Evolutionary conservation across 2,888 invertebrate genomes (phyloP).

Genomic region (Tanypteryx hageni): DNA sequence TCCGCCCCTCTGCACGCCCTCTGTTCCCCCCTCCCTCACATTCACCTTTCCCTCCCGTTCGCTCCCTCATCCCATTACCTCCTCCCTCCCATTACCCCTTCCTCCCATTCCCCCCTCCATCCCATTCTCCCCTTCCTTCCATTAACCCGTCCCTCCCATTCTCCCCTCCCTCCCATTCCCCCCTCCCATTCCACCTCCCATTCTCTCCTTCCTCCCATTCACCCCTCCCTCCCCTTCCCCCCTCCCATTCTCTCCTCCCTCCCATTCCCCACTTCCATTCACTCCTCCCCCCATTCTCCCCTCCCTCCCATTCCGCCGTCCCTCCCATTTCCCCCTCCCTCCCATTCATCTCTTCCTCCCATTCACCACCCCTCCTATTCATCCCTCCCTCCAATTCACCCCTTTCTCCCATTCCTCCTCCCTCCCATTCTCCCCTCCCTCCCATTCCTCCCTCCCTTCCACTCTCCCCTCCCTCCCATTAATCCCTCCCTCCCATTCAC

Average conservation of each 20-base stretch:
- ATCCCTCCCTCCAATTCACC: too few relatives aligned
- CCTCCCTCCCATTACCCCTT: background rate
- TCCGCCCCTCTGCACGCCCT: background rate
- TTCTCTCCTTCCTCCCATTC: background rate
- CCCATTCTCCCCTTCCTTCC: too few relatives aligned
- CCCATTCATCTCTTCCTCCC: background rate
- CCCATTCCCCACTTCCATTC: background rate
- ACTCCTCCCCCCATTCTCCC: background rate
- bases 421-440: too few relatives aligned
- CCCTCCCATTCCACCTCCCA: background rate
- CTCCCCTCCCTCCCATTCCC: slow-evolving; percentile 56
- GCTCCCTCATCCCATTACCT: background rate
- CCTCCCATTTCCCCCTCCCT: too few relatives aligned
- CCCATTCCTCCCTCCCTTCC: too few relatives aligned
- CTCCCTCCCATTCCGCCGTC: too few relatives aligned
- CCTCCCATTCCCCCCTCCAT: background rate
- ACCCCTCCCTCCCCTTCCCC: background rate
- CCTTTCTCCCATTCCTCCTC: too few relatives aligned
- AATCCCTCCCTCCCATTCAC: too few relatives aligned
- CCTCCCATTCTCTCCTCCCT: background rate
- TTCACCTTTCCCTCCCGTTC: background rate
- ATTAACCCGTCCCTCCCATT: background rate
- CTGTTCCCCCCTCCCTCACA: background rate
- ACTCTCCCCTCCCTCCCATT: too few relatives aligned
- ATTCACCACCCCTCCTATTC: background rate